Percentiles rank a stretch among this genome's conserved stretches.
Evolutionary conservation across 2,797 vertebrate genomes (phyloP).

Genomic region (Myotis daubentonii): DNA sequence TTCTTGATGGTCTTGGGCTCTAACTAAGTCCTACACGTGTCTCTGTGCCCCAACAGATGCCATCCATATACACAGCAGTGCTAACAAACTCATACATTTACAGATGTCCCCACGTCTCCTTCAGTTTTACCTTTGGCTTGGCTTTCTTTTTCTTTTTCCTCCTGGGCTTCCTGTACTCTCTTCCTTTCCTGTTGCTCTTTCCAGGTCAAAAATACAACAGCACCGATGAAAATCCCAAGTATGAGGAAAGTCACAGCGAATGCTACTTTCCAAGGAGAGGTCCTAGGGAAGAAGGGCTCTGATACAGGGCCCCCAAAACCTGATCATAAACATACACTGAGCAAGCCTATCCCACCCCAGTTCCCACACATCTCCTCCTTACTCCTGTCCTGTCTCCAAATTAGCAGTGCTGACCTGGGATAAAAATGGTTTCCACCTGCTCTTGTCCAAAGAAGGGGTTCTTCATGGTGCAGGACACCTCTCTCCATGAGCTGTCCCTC

Average conservation of each 20-base stretch:
- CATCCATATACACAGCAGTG: not conserved
- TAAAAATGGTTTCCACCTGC: slow-evolving; percentile 38
- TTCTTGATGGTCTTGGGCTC: not conserved
- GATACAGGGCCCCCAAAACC: not conserved
- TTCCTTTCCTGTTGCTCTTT: not conserved
- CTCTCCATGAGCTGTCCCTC: not conserved
- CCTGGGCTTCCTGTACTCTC: not conserved
- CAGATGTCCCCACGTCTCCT: too few relatives aligned
- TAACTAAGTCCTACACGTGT: not conserved
- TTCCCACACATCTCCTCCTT: not conserved
- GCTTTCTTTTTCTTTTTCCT: not conserved
- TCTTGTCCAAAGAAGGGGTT: slow-evolving; percentile 46
- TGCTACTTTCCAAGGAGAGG: slow-evolving; percentile 5
- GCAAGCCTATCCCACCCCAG: not conserved
- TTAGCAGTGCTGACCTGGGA: slow-evolving; percentile 36
- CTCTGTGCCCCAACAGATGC: not conserved
- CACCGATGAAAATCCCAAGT: not conserved
- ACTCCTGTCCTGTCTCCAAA: not conserved
- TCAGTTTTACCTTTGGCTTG: not conserved
- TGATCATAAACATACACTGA: not conserved
- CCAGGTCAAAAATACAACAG: not conserved
- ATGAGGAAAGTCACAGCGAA: not conserved
- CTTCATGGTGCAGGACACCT: slow-evolving; percentile 54
- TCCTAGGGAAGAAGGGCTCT: slow-evolving; percentile 60
- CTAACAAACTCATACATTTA: not conserved